phyloP scores from a whole-genome alignment of 2,113 vertebrate genomes.

The Semicossyphus pulcher region DNA sequence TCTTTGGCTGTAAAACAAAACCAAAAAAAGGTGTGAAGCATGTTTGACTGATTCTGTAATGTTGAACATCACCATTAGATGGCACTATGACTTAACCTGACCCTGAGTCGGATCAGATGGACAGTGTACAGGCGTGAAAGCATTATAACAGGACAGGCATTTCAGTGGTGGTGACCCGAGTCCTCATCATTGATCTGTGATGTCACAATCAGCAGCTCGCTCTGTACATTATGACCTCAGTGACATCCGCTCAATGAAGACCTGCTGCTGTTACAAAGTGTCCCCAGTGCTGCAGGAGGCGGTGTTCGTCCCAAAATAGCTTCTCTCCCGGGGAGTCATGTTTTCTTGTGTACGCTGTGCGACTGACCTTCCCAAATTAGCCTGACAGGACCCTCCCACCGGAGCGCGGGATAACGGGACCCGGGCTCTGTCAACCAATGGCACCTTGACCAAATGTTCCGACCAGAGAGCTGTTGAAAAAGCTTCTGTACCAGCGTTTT shows the following conservation, averaged over 20 bases:
- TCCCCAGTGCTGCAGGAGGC: constrained; percentile 4
- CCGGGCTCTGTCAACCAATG: constrained; percentile 42
- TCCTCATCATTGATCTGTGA: constrained; percentile 55
- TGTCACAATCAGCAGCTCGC: constrained; percentile 35
- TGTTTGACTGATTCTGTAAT: background rate
- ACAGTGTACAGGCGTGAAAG: constrained; percentile 15
- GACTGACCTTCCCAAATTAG: constrained; percentile 75
- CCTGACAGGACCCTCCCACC: constrained; percentile 57
- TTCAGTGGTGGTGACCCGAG: constrained; percentile 37
- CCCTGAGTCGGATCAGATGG: background rate
- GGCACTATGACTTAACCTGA: constrained; percentile 40
- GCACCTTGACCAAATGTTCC: constrained; percentile 69
- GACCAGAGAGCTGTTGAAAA: constrained; percentile 36
- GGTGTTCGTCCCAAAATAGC: constrained; percentile 59
- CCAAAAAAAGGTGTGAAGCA: background rate
- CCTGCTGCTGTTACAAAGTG: constrained; percentile 23
- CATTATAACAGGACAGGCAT: constrained; percentile 20
- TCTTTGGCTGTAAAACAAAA: constrained; percentile 48
- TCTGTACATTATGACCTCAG: constrained; percentile 42
- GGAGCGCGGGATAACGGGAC: constrained; percentile 32
- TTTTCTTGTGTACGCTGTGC: constrained; percentile 52
- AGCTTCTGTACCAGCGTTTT: constrained; percentile 16
- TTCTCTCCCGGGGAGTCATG: constrained; percentile 60
- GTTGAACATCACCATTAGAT: constrained; percentile 41
- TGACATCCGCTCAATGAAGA: constrained; percentile 38